Conservation (phyloP, 2,797 vertebrate species). For the Glossophaga mutica region DNA sequence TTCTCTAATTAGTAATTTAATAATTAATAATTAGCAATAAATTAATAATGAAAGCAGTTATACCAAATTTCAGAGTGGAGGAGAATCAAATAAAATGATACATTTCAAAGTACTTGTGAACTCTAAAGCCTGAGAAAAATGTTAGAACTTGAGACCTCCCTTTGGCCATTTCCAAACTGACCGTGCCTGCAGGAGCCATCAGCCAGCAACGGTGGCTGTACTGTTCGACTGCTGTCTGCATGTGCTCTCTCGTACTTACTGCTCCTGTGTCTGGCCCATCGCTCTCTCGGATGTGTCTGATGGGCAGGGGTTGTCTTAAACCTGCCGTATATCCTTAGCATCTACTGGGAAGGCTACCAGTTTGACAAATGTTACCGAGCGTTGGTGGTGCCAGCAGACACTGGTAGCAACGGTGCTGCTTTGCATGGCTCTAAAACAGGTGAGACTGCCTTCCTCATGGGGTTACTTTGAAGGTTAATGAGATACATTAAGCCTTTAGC, state of each 20-base stretch:
- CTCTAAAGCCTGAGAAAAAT: background rate
- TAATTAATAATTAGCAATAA: background rate
- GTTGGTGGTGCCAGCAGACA: rapidly evolving
- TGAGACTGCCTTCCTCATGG: rapidly evolving
- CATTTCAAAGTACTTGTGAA: background rate
- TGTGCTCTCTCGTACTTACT: background rate
- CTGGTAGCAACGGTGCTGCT: rapidly evolving
- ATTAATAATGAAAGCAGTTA: background rate
- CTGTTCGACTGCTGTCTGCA: rapidly evolving
- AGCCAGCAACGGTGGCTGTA: rapidly evolving
- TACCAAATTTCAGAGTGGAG: background rate
- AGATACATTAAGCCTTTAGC: background rate
- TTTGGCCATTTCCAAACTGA: background rate
- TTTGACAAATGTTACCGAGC: background rate
- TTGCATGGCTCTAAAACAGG: background rate
- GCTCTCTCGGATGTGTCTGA: background rate
- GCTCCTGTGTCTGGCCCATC: background rate
- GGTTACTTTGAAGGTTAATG: background rate
- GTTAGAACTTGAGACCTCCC: background rate
- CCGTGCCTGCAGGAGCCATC: rapidly evolving
- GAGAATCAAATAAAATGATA: background rate
- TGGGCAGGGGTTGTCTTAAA: background rate
- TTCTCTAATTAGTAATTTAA: background rate
- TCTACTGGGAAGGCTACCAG: background rate
- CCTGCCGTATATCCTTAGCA: background rate